Base-by-base conservation (phyloP, 2,888 invertebrate species). In the Brassicogethes aeneus region DNA sequence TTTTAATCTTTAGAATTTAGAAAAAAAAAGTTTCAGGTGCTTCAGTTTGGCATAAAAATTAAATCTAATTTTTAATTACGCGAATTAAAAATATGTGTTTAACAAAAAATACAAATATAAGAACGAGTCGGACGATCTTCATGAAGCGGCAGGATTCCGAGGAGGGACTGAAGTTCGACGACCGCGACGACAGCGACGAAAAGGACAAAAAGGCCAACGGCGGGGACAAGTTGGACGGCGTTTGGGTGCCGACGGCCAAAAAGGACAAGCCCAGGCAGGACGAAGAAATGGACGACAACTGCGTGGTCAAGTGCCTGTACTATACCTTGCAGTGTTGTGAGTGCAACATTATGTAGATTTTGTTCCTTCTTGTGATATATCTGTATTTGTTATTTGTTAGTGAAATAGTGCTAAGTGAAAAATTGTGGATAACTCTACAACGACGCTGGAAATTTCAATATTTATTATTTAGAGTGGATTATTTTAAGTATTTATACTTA, bases 311-410 rank as follows among this genome's bases (percentile, higher is more conserved):
- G 56, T 80, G 80, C 54, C 66, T 80, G 13, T 79, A 78, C 54
- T 76, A 75, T 51, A 72, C 76, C 2, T 66, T 79, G 53, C 75
- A 77, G 57, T 80, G 79, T 56, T 80, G 80, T 65, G 78, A 79
- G 53, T 80, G 80, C 64, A 71, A 73, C 41, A 56, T 61, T 35
- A 53, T 58, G 48, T 61, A 32, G 32, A 23, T 23, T 23, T 10
- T 7, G 23, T 10, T 7, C 5, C 10, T 23, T 10, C 23, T 23
- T 23, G 23, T 23, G 23, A 23, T 23, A 23, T 23, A 23, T 23
- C 5, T 23, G 10, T 23, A n/a, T n/a, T n/a, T n/a, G n/a, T n/a
- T n/a, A n/a, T n/a, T n/a, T n/a, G n/a, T n/a, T n/a, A n/a, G n/a
- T n/a, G n/a, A n/a, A n/a, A n/a, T n/a, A n/a, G n/a, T n/a, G n/a